Evolutionary conservation across 2,888 invertebrate species (phyloP).

Genomic region (Polydrusus cervinus): DNA sequence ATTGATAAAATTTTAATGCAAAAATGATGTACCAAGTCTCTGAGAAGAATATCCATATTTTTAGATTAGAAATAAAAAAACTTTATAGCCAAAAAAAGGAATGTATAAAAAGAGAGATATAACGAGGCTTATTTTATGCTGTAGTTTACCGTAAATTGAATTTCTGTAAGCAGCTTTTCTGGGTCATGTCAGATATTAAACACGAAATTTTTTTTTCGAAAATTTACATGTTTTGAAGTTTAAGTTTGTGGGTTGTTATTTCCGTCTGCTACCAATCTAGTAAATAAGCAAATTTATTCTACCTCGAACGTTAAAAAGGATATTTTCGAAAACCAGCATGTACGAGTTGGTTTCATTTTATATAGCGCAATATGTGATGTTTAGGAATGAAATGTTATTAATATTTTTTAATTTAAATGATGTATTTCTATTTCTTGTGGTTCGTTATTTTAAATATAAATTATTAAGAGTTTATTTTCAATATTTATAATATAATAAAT

Average conservation of each 20-base stretch:
- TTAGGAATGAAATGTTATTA: no score
- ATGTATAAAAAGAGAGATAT: not conserved
- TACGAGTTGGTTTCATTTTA: not conserved
- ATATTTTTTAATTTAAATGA: no score
- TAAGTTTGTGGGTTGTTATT: slow-evolving; percentile 9
- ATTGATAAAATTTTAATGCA: no score
- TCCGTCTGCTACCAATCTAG: not conserved
- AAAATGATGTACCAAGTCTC: no score
- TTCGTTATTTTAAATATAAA: no score
- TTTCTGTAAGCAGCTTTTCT: slow-evolving; percentile 2
- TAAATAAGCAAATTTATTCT: slow-evolving; percentile 1
- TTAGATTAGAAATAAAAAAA: not conserved
- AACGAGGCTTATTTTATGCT: slow-evolving; percentile 12
- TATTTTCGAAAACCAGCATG: not conserved
- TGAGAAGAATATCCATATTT: no score
- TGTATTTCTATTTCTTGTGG: no score
- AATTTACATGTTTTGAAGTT: slow-evolving; percentile 19
- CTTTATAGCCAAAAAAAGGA: not conserved
- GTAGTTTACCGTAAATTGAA: not conserved
- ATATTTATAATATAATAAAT: no score
- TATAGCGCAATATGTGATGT: no score
- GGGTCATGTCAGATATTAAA: not conserved
- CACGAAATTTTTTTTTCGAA: not conserved
- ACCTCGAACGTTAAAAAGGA: not conserved
- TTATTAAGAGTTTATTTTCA: no score